These are phyloP conservation scores for Platysteira castanea DNA, from an alignment of 2,113 vertebrate genomes.

Conservation along the genomic window DNA sequence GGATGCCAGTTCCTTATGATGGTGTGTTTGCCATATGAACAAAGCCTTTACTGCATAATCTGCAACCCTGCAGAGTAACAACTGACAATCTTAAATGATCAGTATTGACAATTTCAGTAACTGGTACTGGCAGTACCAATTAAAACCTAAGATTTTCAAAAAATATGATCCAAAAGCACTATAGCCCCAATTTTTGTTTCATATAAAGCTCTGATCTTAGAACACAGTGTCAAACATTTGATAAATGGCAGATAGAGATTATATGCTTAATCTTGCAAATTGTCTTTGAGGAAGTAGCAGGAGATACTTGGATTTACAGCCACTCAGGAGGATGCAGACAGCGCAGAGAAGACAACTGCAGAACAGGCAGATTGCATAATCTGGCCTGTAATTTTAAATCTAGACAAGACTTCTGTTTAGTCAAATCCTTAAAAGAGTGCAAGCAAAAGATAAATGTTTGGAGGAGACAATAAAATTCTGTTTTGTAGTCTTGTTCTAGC, in stretches of 20 bases:
- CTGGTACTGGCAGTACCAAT: rapidly evolving
- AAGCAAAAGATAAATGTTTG: background rate
- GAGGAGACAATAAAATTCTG: background rate
- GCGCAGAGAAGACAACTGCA: background rate
- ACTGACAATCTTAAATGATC: background rate
- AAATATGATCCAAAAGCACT: background rate
- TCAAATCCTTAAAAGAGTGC: background rate
- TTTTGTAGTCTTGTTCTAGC: background rate
- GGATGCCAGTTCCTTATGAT: background rate
- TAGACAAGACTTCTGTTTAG: background rate
- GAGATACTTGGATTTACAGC: background rate
- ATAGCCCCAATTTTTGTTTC: background rate
- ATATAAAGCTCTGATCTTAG: background rate
- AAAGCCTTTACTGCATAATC: background rate
- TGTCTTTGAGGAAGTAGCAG: background rate
- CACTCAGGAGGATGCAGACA: background rate
- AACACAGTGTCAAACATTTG: background rate
- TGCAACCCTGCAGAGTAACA: background rate
- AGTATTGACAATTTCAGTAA: background rate
- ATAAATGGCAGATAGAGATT: background rate
- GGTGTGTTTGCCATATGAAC: background rate
- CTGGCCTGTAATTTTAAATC: constrained; percentile 4
- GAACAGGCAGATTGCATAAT: background rate
- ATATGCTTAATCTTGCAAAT: background rate
- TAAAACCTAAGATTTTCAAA: background rate